A percentile compares a stretch with the other conserved stretches of the same genome.
Conservation (phyloP, 2,113 vertebrate species). For the Platichthys flesus region DNA sequence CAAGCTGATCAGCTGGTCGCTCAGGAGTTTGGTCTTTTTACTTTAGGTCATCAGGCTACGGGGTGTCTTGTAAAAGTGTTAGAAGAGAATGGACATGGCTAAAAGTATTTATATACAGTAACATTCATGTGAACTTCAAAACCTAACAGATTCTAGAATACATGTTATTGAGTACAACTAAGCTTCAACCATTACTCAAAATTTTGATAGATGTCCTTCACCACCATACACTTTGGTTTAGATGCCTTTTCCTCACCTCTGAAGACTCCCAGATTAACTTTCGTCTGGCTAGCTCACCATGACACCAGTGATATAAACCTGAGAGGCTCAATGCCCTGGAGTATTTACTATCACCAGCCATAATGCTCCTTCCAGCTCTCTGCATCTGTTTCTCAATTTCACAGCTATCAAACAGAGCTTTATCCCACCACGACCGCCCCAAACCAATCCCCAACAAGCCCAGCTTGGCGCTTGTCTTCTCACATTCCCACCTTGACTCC, state of each 20-base stretch:
- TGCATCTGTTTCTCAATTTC: slow-evolving; percentile 75
- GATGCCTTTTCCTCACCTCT: slow-evolving; percentile 31
- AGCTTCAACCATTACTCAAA: background rate
- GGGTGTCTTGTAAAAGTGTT: background rate
- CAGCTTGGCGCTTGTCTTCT: slow-evolving; percentile 67
- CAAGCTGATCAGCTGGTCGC: slow-evolving; percentile 37
- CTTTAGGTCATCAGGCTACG: background rate
- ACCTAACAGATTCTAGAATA: too few relatives aligned
- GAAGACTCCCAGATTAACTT: slow-evolving; percentile 58
- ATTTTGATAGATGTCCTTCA: slow-evolving; percentile 19
- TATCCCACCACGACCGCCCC: slow-evolving; percentile 32
- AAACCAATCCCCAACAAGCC: slow-evolving; percentile 35
- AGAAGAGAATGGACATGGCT: background rate
- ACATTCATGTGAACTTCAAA: background rate
- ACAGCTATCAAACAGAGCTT: slow-evolving; percentile 70
- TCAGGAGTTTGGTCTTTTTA: slow-evolving; percentile 34
- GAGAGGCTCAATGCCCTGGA: slow-evolving; percentile 55
- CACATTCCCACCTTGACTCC: slow-evolving; percentile 69
- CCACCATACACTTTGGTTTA: slow-evolving; percentile 6
- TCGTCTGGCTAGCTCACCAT: slow-evolving; percentile 52
- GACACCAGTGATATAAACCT: slow-evolving; percentile 59
- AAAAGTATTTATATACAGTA: background rate
- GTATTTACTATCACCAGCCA: slow-evolving; percentile 67
- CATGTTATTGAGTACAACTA: slow-evolving; percentile 1
- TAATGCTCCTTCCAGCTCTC: slow-evolving; percentile 61